Evolutionary conservation across 2,797 vertebrate species (phyloP), one percentile per base, ranked within the genome.

Genomic region (Chelonia mydas): DNA sequence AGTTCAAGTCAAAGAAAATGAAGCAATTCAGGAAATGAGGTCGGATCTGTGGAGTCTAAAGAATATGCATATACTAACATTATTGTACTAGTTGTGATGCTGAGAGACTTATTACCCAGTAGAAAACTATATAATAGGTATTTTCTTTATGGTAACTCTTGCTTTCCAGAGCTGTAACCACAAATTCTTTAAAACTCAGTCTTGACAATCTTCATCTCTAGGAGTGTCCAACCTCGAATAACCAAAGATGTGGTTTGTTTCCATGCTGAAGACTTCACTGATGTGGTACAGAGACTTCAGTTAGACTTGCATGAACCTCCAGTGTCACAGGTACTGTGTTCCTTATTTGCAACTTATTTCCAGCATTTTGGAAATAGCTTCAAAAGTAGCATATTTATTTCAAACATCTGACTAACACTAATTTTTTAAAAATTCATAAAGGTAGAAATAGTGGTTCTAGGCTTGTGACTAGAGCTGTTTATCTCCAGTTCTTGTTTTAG

Each of bases 201-300:
- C 45, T 37, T 84, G 61, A 41, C 68, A 82, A 87, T 93, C 94
- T 81, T 96, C 13, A 3, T 83, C 68, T 96, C 61, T 98, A 99
- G 99, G 99, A 99, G 98, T 81, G 98, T 99, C 95, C 98, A 98
- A 83, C 99, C 99, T 88, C 99, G 99, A 92, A 98, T 99, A 98
- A 99, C 99, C 99, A 99, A 99, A 99, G 99, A 99, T 90, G 99
- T 99, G 74, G 98, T 99, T 97, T 99, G 99, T 98, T 99, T 99
- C 97, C 99, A 99, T 79, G 99, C 99, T 87, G 99, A 99, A 94
- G 99, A 99, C 92, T 99, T 99, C 96, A 99, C 97, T 90, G 99
- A 99, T 51, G 99, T 99, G 37, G 99, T 99, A 92, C 99, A 99
- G 97, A 99, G 99, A 97, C 98, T 99, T 97, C 99, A 99, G 98